Conservation (phyloP, 2,797 vertebrate genomes). For the Todus mexicanus region DNA sequence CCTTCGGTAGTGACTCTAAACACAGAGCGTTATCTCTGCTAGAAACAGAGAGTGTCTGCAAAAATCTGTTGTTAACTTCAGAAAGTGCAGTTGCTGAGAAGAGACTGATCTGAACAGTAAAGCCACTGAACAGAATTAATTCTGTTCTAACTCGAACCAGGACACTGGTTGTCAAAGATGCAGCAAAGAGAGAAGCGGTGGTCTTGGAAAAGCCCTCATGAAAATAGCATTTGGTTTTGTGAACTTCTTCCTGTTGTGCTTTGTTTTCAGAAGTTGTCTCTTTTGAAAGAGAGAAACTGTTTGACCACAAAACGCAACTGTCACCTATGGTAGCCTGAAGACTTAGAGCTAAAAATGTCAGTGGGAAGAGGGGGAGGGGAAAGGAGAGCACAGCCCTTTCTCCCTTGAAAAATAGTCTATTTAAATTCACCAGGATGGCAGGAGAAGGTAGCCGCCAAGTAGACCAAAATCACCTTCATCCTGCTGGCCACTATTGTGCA, state of each 20-base stretch:
- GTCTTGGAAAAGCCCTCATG: neutral
- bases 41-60: neutral
- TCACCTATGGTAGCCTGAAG: neutral
- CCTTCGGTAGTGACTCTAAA: neutral
- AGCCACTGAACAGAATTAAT: neutral
- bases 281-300: conserved; percentile 38
- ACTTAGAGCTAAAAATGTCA: neutral
- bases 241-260: neutral
- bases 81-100: neutral
- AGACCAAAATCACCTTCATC: neutral
- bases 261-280: neutral
- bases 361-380: neutral
- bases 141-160: neutral
- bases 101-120: neutral
- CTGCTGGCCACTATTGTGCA: neutral
- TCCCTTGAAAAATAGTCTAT: neutral
- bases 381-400: neutral
- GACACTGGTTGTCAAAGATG: neutral
- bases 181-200: neutral
- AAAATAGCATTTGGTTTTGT: neutral
- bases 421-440: neutral
- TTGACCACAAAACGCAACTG: conserved; percentile 54
- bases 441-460: neutral
- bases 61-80: neutral
- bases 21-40: neutral